These are phyloP conservation scores for Sakesphorus luctuosus DNA, from an alignment of 2,113 vertebrate species.

Conservation along the genomic window DNA sequence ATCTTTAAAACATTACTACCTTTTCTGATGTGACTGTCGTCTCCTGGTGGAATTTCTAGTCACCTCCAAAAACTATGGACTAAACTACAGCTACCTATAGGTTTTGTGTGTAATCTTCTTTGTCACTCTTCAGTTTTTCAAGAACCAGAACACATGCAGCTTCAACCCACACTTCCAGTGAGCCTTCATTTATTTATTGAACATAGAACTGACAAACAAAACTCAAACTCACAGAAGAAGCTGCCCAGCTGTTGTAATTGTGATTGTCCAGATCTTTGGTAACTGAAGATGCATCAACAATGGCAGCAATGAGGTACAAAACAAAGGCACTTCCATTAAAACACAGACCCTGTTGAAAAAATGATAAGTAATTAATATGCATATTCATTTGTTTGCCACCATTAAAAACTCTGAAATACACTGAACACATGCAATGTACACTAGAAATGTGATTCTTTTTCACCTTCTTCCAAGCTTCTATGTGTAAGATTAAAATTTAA, in stretches of 20 bases:
- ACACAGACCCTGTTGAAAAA: constrained; percentile 79
- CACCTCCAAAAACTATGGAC: neutral
- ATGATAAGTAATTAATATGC: neutral
- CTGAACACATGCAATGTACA: neutral
- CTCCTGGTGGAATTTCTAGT: neutral
- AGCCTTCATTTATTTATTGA: neutral
- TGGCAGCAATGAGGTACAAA: constrained; percentile 87
- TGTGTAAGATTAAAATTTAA: neutral
- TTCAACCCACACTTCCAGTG: accelerated
- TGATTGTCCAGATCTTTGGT: constrained; percentile 80
- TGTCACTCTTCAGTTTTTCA: neutral
- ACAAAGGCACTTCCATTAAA: constrained; percentile 85
- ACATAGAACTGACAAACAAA: neutral
- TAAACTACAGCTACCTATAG: neutral
- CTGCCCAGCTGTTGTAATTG: constrained; percentile 92
- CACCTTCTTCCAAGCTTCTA: neutral
- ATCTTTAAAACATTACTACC: neutral
- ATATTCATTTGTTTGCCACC: neutral
- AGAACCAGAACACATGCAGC: neutral
- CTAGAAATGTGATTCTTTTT: neutral
- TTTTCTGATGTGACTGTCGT: neutral
- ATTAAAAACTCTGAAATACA: neutral
- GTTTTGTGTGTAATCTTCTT: neutral
- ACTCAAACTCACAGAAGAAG: constrained; percentile 85
- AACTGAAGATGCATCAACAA: constrained; percentile 81